phyloP scores from a whole-genome alignment of 2,113 vertebrate species.

The Martes martes region DNA sequence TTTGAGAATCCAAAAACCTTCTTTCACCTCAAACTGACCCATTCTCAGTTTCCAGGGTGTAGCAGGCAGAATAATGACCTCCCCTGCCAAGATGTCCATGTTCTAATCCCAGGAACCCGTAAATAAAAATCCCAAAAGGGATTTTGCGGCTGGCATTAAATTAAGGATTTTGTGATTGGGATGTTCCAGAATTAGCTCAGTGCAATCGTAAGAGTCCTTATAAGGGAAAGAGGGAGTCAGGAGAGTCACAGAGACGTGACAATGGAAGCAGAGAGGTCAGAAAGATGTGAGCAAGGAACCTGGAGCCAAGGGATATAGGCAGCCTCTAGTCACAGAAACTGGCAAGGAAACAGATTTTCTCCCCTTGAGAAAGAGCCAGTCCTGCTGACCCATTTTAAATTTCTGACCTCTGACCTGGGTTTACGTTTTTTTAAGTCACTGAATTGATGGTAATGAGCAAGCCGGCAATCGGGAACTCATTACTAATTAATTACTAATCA shows the following conservation, averaged over 20 bases:
- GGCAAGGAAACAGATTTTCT: background rate
- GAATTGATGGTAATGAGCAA: background rate
- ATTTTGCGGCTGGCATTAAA: background rate
- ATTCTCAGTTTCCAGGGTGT: background rate
- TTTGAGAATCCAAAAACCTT: background rate
- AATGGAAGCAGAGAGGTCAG: background rate
- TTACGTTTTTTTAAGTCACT: background rate
- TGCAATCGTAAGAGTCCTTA: background rate
- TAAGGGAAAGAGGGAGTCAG: background rate
- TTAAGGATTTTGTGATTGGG: background rate
- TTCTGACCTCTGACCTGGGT: background rate
- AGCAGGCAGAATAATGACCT: background rate
- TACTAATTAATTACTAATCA: background rate
- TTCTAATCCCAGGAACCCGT: background rate
- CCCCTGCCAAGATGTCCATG: background rate
- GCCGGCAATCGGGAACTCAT: background rate
- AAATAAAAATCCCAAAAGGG: background rate
- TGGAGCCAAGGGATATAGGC: background rate
- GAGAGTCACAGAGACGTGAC: background rate
- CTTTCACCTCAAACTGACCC: background rate
- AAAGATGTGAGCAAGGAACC: background rate
- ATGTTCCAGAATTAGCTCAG: background rate
- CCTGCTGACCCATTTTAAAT: background rate
- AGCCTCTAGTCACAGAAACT: background rate
- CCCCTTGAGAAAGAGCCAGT: too few species aligned